Percentiles rank a stretch among this genome's conserved stretches.
Evolutionary conservation across 2,888 invertebrate genomes (phyloP).

Genomic region (Philopedon plagiatum): DNA sequence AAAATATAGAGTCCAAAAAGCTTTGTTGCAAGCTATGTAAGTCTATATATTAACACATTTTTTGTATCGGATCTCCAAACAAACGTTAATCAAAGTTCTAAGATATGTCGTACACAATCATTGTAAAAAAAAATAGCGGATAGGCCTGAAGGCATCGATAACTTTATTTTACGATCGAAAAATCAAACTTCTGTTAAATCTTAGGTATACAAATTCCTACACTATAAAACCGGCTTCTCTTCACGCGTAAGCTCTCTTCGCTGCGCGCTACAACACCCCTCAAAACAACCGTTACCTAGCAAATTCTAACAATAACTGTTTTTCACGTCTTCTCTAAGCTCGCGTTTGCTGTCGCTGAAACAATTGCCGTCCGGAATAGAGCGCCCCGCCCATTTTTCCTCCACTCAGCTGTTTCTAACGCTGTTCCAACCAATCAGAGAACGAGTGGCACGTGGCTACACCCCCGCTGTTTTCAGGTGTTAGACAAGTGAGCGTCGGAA

Average conservation of each 20-base stretch:
- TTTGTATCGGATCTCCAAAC: no score
- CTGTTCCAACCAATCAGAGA: conserved; percentile 58
- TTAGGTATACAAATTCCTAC: neutral
- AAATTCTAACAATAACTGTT: conserved; percentile 61
- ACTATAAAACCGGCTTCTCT: neutral
- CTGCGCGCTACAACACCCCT: conserved; percentile 15
- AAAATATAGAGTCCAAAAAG: neutral
- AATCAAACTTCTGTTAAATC: no score
- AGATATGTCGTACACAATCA: no score
- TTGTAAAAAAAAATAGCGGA: neutral
- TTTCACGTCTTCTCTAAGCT: conserved; percentile 47
- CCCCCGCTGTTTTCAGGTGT: conserved; percentile 53
- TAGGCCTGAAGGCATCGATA: neutral
- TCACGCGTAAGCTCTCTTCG: neutral
- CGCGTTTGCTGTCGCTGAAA: conserved; percentile 28
- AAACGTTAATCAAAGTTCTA: no score
- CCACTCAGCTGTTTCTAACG: conserved; percentile 57
- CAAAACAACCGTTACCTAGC: conserved; percentile 58
- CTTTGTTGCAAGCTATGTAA: no score
- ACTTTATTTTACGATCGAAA: neutral
- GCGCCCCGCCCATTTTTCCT: conserved; percentile 60
- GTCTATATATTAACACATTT: no score
- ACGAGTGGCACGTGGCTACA: conserved; percentile 37
- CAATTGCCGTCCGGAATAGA: conserved; percentile 53
- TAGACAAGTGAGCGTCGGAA: conserved; percentile 42